Evolutionary conservation across 2,113 vertebrate species (phyloP), one percentile per base, ranked within the genome.

Genomic region (Heteronetta atricapilla): DNA sequence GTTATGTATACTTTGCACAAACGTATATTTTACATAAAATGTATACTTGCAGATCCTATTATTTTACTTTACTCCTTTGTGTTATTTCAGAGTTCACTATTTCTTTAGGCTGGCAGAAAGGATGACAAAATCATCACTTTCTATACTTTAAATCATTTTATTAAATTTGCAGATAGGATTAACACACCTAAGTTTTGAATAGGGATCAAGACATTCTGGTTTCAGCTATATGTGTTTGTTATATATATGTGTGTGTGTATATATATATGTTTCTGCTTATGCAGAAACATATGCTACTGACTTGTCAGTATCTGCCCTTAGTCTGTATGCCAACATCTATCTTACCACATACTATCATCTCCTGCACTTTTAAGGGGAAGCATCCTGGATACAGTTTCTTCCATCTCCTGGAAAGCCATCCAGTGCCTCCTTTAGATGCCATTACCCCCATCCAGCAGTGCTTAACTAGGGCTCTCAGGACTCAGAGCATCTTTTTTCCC

Each of bases 381-480:
- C 7, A 34, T 56, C 13, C 29, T 55, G 48, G 25, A 63, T 25
- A 69, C 19, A 44, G 46, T 78, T 52, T 50, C 59, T 93, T 93
- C 21, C 74, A 69, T 29, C 33, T 59, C n/a, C 76, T 88, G 62
- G 10, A 73, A 50, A 82, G 53, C 53, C 46, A 64, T 74, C 67
- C 94, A 34, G 9, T 25, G 29, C 76, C 46, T 94, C 46, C 48
- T 76, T 50, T 62, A 89, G 60, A 44, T 72, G 58, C 28, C 86
- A 55, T 44, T 80, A 38, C 31, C 62, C 59, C 58, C 34, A 66
- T 13, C 20, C 18, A 90, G 29, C 55, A 90, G 40, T 16, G 59
- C 89, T 95, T 93, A 86, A 82, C 52, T 85, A 97, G 94, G 58
- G 11, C 50, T 93, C 64, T 89, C 50, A 89, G 58, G 81, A 83